Conservation (phyloP, 2,888 invertebrate species). For the Poecilobothrus nobilitatus region DNA sequence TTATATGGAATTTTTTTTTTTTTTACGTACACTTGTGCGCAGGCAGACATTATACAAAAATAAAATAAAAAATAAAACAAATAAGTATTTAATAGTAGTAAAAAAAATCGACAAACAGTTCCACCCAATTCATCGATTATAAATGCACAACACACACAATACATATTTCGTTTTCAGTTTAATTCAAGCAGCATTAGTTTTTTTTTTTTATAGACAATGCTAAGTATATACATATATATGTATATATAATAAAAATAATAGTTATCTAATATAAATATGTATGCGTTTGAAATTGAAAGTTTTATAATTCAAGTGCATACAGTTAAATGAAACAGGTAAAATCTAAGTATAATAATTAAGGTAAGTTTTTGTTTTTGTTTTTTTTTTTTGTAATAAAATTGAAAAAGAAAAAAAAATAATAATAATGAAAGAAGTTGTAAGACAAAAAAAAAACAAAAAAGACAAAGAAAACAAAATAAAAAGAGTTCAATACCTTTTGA, state of each 20-base stretch:
- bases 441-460: not conserved
- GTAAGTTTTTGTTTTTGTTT: not conserved
- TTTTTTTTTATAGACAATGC: not conserved
- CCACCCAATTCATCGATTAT: not conserved
- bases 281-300: slow-evolving; percentile 1
- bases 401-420: not conserved
- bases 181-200: too few species aligned
- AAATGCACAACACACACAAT: not conserved
- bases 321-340: not conserved
- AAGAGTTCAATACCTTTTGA: not conserved
- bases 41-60: not conserved
- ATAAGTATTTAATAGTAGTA: too few species aligned
- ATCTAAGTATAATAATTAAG: not conserved
- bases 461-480: not conserved
- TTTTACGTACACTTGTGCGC: not conserved
- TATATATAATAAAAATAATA: too few species aligned
- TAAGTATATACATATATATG: not conserved
- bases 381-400: not conserved
- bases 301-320: not conserved
- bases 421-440: not conserved
- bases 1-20: not conserved
- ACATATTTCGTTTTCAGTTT: too few species aligned
- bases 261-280: too few species aligned
- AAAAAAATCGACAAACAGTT: not conserved
- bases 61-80: too few species aligned